Evolutionary conservation across 2,888 invertebrate species (phyloP), one percentile per base, ranked within the genome.

Genomic region (Acronicta aceris): DNA sequence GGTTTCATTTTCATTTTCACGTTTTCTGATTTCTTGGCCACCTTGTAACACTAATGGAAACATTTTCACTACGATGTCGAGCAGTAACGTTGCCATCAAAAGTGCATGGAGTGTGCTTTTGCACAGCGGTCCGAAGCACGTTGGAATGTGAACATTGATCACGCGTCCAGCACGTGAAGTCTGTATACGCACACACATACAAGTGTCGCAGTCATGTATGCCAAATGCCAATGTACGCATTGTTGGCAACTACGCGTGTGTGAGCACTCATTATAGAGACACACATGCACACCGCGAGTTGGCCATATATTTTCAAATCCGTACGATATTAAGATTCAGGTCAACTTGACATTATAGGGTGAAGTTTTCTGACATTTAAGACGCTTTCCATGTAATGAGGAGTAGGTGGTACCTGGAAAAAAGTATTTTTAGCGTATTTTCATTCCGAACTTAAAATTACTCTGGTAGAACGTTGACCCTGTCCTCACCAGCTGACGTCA

Each of bases 61-160:
- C 42, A 65, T 67, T 65, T 56, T 53, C 43, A 56, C 52, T 41
- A 60, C 56, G 63, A 63, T 65, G 66, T 65, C 50, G 55, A 72
- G 9, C 15, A 36, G 48, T 30, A 62, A n/a, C 54, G 45, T 66
- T 61, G 59, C 66, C 66, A 65, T 79, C 72, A 68, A 65, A 70
- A 68, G 67, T 66, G 75, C 69, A 65, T 70, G 67, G 78, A 76
- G 72, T 81, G 74, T 68, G 62, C 66, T 78, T 78, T 69, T 76
- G 63, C 63, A 66, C 53, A 61, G 63, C 74, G 76, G 75, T 74
- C 72, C 81, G 79, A 84, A 85, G 84, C 85, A 86, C 88, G 86
- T 83, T 72, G 91, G 92, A 91, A 91, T 92, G 91, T 89, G 86
- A 86, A 85, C 90, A 84, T 85, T 85, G 89, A 91, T 91, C 93